Base-by-base conservation (phyloP, 2,888 invertebrate genomes). In the Pristionchus mayeri region DNA sequence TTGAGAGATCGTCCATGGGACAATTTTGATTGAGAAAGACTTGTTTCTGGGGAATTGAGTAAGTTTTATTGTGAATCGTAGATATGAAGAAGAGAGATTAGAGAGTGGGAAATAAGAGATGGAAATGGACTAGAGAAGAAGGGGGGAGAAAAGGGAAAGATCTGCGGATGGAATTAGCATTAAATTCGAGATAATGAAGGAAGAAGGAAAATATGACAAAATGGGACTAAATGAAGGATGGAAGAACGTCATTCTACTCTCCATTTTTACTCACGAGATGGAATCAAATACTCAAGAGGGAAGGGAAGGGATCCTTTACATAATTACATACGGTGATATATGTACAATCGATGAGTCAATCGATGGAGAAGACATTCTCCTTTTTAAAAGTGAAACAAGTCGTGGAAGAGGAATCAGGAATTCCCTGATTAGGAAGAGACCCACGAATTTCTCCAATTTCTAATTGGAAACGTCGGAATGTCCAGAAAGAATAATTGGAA, bases 101-200 rank as follows among this genome's bases (percentile, higher is more conserved):
- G 30, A 18, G 21, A 67, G 18, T 13, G 40, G n/a, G 37, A 37
- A 67, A 37, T 18, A n/a, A 37, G 21, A 37, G 54, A 54, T 13
- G 54, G n/a, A 54, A 54, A 54, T 67, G 13, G 40, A 67, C 63
- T 18, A 63, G 11, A 18, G 11, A 34, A 34, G 24, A 30, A 63
- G 30, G 34, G 16, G 27, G 18, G 27, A 27, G 18, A 63, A 63
- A 30, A 37, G n/a, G 37, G 16, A 9, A 21, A 67, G 67, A 67
- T 67, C 67, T 67, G 6, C 67, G n/a, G 37, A 67, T 67, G 67
- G 67, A 67, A 67, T 67, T 67, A 67, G 67, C 67, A 67, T 67
- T 34, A 67, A 37, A 37, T 34, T 37, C 37, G 76, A 76, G 76
- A 71, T 34, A 48, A 48, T n/a, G 27, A 48, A 50, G 76, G 48